A percentile compares a stretch with the other conserved stretches of the same genome.
These are phyloP conservation scores for Zaprionus taronus DNA, from an alignment of 1,140 invertebrate species.

Conservation along the genomic window DNA sequence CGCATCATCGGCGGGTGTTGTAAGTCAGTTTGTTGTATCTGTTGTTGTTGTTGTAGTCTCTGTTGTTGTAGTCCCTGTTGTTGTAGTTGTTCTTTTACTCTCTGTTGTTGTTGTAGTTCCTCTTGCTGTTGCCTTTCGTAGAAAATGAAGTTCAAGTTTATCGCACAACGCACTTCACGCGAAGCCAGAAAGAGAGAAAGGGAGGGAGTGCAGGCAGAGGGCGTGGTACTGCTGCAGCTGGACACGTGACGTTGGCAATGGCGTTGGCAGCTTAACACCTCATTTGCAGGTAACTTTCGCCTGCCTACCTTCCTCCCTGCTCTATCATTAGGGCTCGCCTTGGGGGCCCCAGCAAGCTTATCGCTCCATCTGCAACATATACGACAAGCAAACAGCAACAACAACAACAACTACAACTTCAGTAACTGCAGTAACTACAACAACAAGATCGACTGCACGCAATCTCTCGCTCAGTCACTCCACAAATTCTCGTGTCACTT, in stretches of 20 bases:
- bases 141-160: constrained; percentile 63
- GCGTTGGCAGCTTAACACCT: constrained; percentile 65
- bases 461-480: constrained; percentile 40
- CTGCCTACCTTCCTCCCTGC: background rate
- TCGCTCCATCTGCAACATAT: constrained; percentile 41
- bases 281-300: constrained; percentile 41
- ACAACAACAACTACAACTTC: constrained; percentile 14
- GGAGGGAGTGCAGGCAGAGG: background rate
- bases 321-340: constrained; percentile 36
- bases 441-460: constrained; percentile 28
- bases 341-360: background rate
- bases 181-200: constrained; percentile 16
- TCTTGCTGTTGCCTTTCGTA: constrained; percentile 43
- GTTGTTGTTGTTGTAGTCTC: constrained; percentile 11
- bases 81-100: background rate
- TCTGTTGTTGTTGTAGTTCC: constrained; percentile 11
- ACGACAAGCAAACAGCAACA: constrained; percentile 22
- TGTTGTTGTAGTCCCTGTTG: background rate
- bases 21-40: background rate
- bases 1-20: constrained; percentile 1
- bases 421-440: constrained; percentile 15
- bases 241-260: constrained; percentile 40
- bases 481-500: constrained; percentile 45
- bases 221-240: constrained; percentile 34
- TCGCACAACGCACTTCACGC: constrained; percentile 50